Conservation (phyloP, 2,113 vertebrate genomes). For the Prietella phreatophila region DNA sequence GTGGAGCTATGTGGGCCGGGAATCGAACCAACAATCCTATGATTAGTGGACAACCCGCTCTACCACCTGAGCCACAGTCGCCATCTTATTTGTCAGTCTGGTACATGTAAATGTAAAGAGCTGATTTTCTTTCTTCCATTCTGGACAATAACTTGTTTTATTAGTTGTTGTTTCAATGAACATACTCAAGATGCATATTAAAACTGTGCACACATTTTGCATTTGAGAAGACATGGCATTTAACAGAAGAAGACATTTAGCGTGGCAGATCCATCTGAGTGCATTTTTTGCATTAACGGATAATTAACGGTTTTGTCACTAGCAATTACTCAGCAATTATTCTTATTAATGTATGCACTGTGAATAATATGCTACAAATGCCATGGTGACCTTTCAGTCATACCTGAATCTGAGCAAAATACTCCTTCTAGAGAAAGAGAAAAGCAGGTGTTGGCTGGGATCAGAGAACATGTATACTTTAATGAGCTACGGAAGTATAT, state of each 20-base stretch:
- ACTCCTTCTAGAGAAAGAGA: not conserved
- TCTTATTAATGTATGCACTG: not conserved
- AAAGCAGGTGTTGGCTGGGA: not conserved
- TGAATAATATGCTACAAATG: not conserved
- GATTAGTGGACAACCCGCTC: too few species aligned
- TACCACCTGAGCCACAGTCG: too few species aligned
- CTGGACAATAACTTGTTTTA: not conserved
- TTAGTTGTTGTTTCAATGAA: not conserved
- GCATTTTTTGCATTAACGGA: too few species aligned
- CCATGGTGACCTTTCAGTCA: slow-evolving; percentile 27
- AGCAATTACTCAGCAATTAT: not conserved
- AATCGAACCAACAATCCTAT: too few species aligned
- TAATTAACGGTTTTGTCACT: slow-evolving; percentile 15
- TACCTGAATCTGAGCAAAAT: not conserved
- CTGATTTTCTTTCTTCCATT: not conserved
- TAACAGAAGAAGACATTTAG: not conserved
- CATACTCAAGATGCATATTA: not conserved
- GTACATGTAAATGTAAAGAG: not conserved
- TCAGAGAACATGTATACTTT: slow-evolving; percentile 38
- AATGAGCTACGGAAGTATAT: not conserved
- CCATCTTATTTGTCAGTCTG: not conserved
- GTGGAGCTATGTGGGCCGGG: too few species aligned
- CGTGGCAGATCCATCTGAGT: not conserved
- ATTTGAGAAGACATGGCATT: not conserved
- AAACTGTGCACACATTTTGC: not conserved